phyloP scores from a whole-genome alignment of 1,140 invertebrate genomes.

The Drosophila willistoni region DNA sequence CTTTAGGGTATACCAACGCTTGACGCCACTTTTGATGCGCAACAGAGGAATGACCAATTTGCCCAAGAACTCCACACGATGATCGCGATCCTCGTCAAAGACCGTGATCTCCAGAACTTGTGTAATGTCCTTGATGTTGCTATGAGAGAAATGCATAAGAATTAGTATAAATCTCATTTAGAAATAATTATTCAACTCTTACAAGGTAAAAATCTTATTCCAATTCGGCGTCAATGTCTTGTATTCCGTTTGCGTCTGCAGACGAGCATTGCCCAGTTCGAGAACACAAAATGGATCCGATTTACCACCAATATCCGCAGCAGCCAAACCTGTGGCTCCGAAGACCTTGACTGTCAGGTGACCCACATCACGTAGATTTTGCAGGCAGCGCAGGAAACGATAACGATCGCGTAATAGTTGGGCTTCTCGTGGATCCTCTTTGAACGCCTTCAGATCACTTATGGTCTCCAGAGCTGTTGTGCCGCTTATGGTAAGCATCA shows the following conservation, averaged over 20 bases:
- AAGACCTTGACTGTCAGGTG: conserved; percentile 95
- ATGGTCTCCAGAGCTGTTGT: conserved; percentile 96
- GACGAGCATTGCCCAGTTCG: conserved; percentile 95
- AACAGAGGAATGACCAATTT: conserved; percentile 95
- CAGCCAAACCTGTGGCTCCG: conserved; percentile 93
- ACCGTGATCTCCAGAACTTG: conserved; percentile 98
- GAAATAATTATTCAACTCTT: conserved; percentile 83
- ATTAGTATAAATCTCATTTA: conserved; percentile 1
- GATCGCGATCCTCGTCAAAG: conserved; percentile 98
- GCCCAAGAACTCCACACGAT: conserved; percentile 98
- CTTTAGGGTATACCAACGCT: conserved; percentile 97
- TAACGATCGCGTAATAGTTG: conserved; percentile 89
- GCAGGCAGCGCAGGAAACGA: conserved; percentile 89
- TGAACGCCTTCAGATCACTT: conserved; percentile 93
- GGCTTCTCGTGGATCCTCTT: conserved; percentile 89
- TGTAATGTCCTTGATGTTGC: conserved; percentile 98
- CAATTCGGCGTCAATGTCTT: conserved; percentile 98
- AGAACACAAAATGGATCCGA: conserved; percentile 99
- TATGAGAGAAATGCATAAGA: conserved; percentile 82
- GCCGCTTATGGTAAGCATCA: conserved; percentile 97
- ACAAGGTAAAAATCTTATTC: conserved; percentile 99
- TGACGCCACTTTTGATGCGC: conserved; percentile 94
- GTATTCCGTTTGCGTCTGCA: conserved; percentile 99
- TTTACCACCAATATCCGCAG: conserved; percentile 96
- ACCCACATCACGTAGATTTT: conserved; percentile 92